Conservation (phyloP, 1,140 invertebrate genomes). For the Diachasmimorpha longicaudata region DNA sequence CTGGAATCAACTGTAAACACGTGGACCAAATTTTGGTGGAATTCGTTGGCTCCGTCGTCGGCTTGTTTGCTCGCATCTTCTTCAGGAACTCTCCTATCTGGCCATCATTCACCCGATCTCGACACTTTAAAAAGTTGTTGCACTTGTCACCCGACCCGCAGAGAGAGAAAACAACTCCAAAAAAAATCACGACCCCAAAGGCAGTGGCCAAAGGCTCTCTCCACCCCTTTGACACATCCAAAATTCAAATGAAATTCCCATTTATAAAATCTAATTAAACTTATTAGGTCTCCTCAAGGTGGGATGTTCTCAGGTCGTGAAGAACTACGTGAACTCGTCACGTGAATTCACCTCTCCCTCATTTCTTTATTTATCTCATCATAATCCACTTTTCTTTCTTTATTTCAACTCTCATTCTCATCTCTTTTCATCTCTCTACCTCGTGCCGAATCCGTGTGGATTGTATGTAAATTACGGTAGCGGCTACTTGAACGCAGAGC, state of each 20-base stretch:
- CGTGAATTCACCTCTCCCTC: neutral
- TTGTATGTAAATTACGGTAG: constrained; percentile 62
- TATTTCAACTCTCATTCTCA: neutral
- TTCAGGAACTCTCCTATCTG: no score
- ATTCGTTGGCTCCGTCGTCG: no score
- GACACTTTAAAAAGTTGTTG: no score
- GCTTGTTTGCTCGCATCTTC: no score
- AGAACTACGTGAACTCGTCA: neutral
- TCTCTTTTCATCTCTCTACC: constrained; percentile 12
- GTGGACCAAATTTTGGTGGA: neutral
- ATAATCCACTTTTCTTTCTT: constrained; percentile 7
- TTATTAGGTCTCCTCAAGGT: neutral
- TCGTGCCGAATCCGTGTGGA: constrained; percentile 48
- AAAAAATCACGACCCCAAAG: no score
- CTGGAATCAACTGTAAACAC: neutral
- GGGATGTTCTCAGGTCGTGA: neutral
- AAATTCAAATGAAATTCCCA: neutral
- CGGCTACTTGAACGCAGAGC: constrained; percentile 49
- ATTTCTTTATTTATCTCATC: constrained; percentile 14
- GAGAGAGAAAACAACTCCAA: no score
- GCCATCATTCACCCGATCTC: no score
- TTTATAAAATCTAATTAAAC: neutral
- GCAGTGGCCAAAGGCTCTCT: neutral
- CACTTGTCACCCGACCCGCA: no score
- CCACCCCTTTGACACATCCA: neutral